Conservation (phyloP, 2,888 invertebrate genomes). For the Eremobia ochroleuca region DNA sequence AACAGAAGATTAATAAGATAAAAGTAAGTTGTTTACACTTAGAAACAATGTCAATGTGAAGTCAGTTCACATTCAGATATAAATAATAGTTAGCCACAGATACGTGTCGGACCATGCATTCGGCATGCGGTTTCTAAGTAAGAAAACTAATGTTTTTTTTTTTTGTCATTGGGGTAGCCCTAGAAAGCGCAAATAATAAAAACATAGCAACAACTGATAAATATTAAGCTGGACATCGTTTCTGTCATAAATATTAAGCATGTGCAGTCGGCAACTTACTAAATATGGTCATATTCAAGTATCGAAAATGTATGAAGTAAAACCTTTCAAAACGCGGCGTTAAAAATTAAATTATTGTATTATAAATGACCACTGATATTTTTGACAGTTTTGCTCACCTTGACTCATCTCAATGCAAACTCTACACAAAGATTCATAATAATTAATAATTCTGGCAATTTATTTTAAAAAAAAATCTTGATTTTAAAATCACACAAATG, state of each 20-base stretch:
- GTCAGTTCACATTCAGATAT: constrained; percentile 37
- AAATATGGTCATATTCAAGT: background rate
- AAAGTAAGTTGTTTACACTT: constrained; percentile 48
- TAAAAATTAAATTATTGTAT: background rate
- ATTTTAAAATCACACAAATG: background rate
- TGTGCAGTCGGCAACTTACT: constrained; percentile 48
- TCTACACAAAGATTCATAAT: background rate
- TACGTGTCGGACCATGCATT: constrained; percentile 52
- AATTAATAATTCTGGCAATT: background rate
- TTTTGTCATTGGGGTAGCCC: constrained; percentile 46
- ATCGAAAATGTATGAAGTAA: background rate
- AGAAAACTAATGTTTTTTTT: constrained; percentile 62
- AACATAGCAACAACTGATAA: constrained; percentile 54
- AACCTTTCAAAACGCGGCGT: background rate
- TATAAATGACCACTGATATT: background rate
- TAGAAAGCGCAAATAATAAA: constrained; percentile 65
- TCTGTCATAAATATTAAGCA: constrained; percentile 27
- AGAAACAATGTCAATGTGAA: constrained; percentile 57
- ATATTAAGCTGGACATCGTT: constrained; percentile 44
- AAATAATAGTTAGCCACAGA: constrained; percentile 33
- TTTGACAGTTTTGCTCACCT: background rate
- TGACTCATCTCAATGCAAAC: background rate
- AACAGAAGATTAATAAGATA: constrained; percentile 29
- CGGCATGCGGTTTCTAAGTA: constrained; percentile 65
- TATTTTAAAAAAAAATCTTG: background rate